Base-by-base conservation (phyloP, 2,113 vertebrate species). In the Platycercus adscitus region DNA sequence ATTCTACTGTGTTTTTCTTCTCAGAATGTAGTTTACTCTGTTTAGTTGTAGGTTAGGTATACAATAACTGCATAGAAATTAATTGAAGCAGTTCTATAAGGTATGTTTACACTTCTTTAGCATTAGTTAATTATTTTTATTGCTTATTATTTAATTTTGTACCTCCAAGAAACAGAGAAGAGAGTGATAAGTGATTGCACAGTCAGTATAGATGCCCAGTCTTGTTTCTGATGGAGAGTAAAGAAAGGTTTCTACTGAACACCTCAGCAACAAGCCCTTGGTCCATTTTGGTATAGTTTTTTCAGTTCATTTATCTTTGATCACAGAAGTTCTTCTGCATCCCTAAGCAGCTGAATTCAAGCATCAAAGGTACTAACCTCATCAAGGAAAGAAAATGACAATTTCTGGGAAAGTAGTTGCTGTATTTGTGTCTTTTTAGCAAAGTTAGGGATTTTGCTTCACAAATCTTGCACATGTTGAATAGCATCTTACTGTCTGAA, bases 91-190 rank as follows among this genome's bases (percentile, higher is more conserved):
- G 15, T 66, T 73, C 50, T 66, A 1, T 56, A 52, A 81, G 31
- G 33, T 76, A 29, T 0, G 2, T 49, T 69, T 75, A 4, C 70
- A 56, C 17, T 39, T 88, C 61, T 68, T 70, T 80, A 61, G 65
- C 14, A 44, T 33, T 91, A 86, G 79, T 92, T 49, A 61, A 63
- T 90, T 23, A 68, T 89, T 92, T 96, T 84, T 91, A 28, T 49
- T 52, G 7, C 9, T 44, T 66, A 44, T 60, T 85, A 24, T 31
- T 60, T 70, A 43, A 70, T 89, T 91, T 88, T 89, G 9, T 58
- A 44, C 39, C 50, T 87, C 18, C 28, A 58, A 75, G 64, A 71
- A 73, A 44, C 21, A 87, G 29, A 10, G 13, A 63, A 71, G 9
- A 49, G 68, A 71, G 61, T 58, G 28, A 9, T 29, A 24, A 90